A percentile compares a stretch with the other conserved stretches of the same genome.
These are phyloP conservation scores for Eucera pruinosa DNA, from an alignment of 2,888 invertebrate genomes.

Conservation along the genomic window DNA sequence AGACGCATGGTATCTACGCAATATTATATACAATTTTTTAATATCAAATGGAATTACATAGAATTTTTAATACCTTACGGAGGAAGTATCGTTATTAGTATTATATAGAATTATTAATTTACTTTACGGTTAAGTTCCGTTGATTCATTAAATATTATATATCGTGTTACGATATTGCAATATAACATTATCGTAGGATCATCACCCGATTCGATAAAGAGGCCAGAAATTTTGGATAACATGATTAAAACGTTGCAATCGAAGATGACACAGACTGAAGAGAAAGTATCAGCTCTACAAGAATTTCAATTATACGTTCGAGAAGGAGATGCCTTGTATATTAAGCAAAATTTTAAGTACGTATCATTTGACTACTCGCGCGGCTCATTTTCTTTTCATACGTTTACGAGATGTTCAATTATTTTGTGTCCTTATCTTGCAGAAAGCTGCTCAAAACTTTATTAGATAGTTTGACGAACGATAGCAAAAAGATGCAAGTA, in stretches of 20 bases:
- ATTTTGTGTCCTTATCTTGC: conserved; percentile 41
- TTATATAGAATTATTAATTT: too few species aligned
- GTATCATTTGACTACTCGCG: conserved; percentile 34
- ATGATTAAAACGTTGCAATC: conserved; percentile 79
- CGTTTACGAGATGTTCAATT: neutral
- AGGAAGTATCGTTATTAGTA: too few species aligned
- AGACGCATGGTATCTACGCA: conserved; percentile 76
- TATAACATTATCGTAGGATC: conserved; percentile 50
- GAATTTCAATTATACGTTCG: conserved; percentile 82
- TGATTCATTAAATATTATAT: neutral
- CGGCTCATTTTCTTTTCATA: neutral
- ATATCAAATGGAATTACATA: too few species aligned
- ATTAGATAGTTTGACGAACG: conserved; percentile 89
- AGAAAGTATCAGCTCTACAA: conserved; percentile 78
- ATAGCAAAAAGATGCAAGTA: conserved; percentile 89
- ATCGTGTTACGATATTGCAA: too few species aligned
- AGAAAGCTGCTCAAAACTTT: conserved; percentile 89
- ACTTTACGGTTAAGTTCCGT: neutral
- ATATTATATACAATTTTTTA: neutral
- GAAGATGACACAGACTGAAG: conserved; percentile 72
- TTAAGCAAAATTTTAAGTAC: conserved; percentile 82
- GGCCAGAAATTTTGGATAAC: conserved; percentile 81
- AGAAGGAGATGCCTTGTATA: conserved; percentile 79
- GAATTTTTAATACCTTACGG: too few species aligned
- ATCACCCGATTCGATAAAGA: conserved; percentile 77